These are phyloP conservation scores for Marmota flaviventris DNA, from an alignment of 2,113 vertebrate species.

Conservation along the genomic window DNA sequence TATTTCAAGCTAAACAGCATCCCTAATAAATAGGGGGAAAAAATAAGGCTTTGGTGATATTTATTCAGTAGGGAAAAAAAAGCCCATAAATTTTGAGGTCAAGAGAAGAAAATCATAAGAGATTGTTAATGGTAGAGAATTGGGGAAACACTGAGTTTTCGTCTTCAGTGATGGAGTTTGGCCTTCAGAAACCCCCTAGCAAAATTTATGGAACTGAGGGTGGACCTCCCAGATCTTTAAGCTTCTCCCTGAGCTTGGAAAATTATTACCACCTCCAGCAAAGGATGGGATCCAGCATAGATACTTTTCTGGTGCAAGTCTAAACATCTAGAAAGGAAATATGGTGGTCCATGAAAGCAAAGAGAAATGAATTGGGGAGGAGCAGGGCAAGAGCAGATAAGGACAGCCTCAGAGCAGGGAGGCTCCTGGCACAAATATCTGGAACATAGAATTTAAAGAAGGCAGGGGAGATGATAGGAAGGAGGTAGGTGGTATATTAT, in stretches of 20 bases:
- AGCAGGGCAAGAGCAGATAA: neutral
- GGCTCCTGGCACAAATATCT: neutral
- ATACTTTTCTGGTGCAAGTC: neutral
- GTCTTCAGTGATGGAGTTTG: neutral
- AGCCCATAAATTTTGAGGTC: neutral
- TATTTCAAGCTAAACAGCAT: conserved; percentile 34
- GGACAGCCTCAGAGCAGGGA: neutral
- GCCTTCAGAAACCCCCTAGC: neutral
- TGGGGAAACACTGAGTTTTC: neutral
- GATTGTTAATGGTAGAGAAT: neutral
- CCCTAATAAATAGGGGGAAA: neutral
- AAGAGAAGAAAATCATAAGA: neutral
- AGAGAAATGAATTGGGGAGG: neutral
- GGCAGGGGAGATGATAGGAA: neutral
- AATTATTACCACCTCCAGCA: neutral
- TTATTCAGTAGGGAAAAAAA: conserved; percentile 4
- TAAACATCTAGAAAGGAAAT: neutral
- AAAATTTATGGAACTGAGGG: neutral
- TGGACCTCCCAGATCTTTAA: neutral
- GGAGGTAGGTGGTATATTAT: neutral
- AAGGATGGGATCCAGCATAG: neutral
- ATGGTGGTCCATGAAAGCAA: neutral
- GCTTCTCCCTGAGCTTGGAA: neutral
- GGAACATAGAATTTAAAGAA: neutral
- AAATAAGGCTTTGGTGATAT: neutral